These are phyloP conservation scores for Bellardia pandia DNA, from an alignment of 2,888 invertebrate species.

Conservation along the genomic window DNA sequence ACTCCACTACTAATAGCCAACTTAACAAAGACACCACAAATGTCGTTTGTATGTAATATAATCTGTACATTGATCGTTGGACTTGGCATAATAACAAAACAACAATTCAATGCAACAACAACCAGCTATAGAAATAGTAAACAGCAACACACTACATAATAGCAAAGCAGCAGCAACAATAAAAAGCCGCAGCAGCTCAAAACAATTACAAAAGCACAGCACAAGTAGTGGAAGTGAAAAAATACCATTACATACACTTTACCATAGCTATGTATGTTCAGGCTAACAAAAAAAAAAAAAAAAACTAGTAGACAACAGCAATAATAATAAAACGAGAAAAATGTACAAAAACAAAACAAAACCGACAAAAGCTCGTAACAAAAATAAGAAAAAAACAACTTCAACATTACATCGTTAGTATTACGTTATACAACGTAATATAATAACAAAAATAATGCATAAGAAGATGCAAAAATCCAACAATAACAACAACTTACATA, in stretches of 20 bases:
- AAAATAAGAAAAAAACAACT: slow-evolving; percentile 17
- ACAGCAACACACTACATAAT: neutral
- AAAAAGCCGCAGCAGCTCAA: slow-evolving; percentile 39
- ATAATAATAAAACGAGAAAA: slow-evolving; percentile 32
- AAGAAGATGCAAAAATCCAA: slow-evolving; percentile 35
- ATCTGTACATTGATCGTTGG: slow-evolving; percentile 78
- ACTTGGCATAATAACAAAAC: slow-evolving; percentile 81
- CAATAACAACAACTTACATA: slow-evolving; percentile 12
- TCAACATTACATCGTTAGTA: slow-evolving; percentile 69
- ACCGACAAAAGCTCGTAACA: slow-evolving; percentile 28
- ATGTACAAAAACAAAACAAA: neutral
- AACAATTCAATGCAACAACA: slow-evolving; percentile 61
- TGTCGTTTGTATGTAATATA: slow-evolving; percentile 67
- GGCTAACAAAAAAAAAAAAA: neutral
- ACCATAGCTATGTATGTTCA: neutral
- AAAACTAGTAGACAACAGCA: slow-evolving; percentile 45
- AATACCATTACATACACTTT: slow-evolving; percentile 32
- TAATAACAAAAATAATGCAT: slow-evolving; percentile 42
- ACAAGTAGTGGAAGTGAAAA: slow-evolving; percentile 47
- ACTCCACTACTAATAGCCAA: slow-evolving; percentile 27
- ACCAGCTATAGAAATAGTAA: slow-evolving; percentile 36
- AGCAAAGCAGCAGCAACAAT: slow-evolving; percentile 10
- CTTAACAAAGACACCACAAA: slow-evolving; percentile 64
- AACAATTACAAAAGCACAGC: slow-evolving; percentile 42
- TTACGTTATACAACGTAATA: slow-evolving; percentile 71